A percentile compares a stretch with the other conserved stretches of the same genome.
Evolutionary conservation across 1,140 invertebrate species (phyloP).

Genomic region (Cryptotermes secundus): DNA sequence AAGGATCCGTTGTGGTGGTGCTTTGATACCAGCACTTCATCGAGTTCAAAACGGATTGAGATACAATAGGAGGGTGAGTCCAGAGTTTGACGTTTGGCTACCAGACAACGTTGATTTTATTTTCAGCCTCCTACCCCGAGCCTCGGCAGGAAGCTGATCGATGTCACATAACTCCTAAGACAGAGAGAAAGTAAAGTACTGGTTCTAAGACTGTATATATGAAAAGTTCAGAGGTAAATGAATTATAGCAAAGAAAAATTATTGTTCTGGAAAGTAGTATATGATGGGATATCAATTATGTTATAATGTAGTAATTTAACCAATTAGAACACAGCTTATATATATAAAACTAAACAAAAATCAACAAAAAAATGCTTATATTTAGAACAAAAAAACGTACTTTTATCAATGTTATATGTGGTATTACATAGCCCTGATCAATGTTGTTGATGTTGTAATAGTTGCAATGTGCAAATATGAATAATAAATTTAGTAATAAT

Average conservation of each 20-base stretch:
- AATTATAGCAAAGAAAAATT: neutral
- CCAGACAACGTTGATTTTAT: neutral
- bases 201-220: neutral
- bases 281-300: neutral
- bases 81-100: neutral
- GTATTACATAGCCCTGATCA: neutral
- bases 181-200: neutral
- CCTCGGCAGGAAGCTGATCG: slow-evolving; percentile 20
- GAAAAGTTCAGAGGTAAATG: neutral
- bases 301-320: neutral
- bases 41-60: neutral
- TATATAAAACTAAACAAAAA: neutral
- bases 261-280: neutral
- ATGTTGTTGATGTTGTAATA: neutral
- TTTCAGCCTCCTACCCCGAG: slow-evolving; percentile 20
- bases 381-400: neutral
- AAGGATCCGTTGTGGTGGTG: no score
- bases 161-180: neutral
- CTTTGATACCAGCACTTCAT: no score
- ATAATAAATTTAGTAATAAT: neutral
- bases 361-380: neutral
- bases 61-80: neutral
- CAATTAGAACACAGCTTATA: neutral
- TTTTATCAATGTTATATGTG: neutral
- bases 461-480: neutral